phyloP scores from a whole-genome alignment of 2,888 invertebrate genomes.

The Trachelus troglodyta region DNA sequence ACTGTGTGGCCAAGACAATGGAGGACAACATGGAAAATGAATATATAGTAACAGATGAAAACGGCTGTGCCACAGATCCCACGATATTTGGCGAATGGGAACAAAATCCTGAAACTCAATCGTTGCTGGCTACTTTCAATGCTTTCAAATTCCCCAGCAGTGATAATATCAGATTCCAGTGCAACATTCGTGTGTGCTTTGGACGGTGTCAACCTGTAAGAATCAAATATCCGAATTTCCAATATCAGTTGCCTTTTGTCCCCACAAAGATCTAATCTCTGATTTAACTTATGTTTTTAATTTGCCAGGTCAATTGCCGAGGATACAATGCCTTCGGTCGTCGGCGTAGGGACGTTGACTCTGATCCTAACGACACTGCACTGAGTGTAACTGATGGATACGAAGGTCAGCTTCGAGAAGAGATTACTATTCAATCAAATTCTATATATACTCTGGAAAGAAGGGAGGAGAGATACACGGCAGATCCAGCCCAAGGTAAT shows the following conservation, averaged over 20 bases:
- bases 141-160: conserved; percentile 96
- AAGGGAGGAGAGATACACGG: conserved; percentile 80
- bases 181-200: conserved; percentile 94
- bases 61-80: conserved; percentile 93
- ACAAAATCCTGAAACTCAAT: conserved; percentile 86
- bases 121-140: conserved; percentile 88
- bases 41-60: conserved; percentile 92
- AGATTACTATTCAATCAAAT: conserved; percentile 93
- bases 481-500: conserved; percentile 83
- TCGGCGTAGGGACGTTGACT: conserved; percentile 76
- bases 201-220: conserved; percentile 94
- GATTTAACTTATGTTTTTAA: conserved; percentile 16
- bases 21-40: conserved; percentile 90
- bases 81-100: conserved; percentile 95
- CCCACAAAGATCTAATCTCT: background rate
- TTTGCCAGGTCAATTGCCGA: conserved; percentile 84
- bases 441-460: conserved; percentile 90
- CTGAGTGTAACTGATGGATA: conserved; percentile 69
- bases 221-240: conserved; percentile 25
- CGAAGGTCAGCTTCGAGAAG: conserved; percentile 88
- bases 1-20: conserved; percentile 93
- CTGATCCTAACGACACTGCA: conserved; percentile 70
- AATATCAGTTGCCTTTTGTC: background rate
- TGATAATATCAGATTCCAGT: conserved; percentile 94
- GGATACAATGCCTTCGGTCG: conserved; percentile 92